Conservation (phyloP, 2,888 invertebrate genomes). For the Fragum fragum region DNA sequence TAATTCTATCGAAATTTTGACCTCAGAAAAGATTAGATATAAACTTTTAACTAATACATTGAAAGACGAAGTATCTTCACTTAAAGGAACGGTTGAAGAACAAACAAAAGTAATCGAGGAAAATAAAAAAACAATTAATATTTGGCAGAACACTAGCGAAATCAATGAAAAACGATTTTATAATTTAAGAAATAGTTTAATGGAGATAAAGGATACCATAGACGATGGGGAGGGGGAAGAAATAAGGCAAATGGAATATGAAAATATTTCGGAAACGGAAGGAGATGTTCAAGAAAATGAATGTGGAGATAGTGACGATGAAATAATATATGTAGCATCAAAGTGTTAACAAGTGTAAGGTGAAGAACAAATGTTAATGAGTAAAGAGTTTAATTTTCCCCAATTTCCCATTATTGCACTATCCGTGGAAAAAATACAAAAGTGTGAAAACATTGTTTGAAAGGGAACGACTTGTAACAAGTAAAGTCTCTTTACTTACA, state of each 20-base stretch:
- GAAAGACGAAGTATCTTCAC: background rate
- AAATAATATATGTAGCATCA: background rate
- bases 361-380: too few relatives aligned
- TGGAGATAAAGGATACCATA: background rate
- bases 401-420: too few relatives aligned
- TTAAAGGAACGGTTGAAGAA: too few relatives aligned
- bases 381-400: too few relatives aligned
- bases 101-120: too few relatives aligned
- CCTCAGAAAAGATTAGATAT: background rate
- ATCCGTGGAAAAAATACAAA: too few relatives aligned
- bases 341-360: background rate
- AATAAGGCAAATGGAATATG: background rate
- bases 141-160: background rate
- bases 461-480: too few relatives aligned
- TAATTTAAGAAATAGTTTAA: background rate
- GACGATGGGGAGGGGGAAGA: slow-evolving; percentile 6
- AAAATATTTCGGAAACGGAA: background rate
- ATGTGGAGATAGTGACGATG: background rate
- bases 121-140: background rate
- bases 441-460: too few relatives aligned
- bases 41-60: background rate
- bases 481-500: too few relatives aligned
- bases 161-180: background rate
- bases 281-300: background rate
- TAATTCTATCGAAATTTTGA: background rate